Evolutionary conservation across 2,888 invertebrate species (phyloP), one percentile per base, ranked within the genome.

Genomic region (Eudasyphora cyanicolor): DNA sequence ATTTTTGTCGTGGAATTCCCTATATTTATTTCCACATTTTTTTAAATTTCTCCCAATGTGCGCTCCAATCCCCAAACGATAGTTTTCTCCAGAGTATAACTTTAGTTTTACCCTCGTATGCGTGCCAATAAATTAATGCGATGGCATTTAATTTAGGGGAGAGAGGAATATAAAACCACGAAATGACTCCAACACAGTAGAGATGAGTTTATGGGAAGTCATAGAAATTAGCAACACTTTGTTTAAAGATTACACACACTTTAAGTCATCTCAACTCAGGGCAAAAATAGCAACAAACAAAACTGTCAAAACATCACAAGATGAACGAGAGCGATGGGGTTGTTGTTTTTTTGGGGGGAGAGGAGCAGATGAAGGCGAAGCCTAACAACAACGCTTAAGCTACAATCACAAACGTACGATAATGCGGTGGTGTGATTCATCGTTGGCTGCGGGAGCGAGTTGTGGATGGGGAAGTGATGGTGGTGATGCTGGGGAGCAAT

Each of bases 211-310:
- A 29, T 32, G 49, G 64, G 75, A 79, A 76, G 35, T 78, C 76
- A 76, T 81, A 84, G 78, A 84, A 81, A 76, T 84, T 81, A 81
- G 78, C 60, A 57, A 81, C 78, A 81, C 84, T 79, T 79, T 84
- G 76, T 84, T 84, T 81, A 81, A 76, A 79, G 81, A 81, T 84
- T 81, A 84, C 71, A 71, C 73, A 84, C 78, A 78, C 81, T 79
- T 84, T 73, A 84, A 75, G 71, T 78, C 42, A 38, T 78, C 19
- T n/a, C n/a, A n/a, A n/a, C 24, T 73, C 51, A n/a, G 14, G 70
- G 60, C 70, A 32, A 62, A 78, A 71, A 78, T 17, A n/a, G 32
- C 54, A 45, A 74, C 4, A 62, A 38, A 73, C 24, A 35, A 19
- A 76, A 51, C 49, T 8, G 60, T 64, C 51, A 75, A 67, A 67